Evolutionary conservation across 2,888 invertebrate genomes (phyloP), one percentile per base, ranked within the genome.

Genomic region (Busseola fusca): DNA sequence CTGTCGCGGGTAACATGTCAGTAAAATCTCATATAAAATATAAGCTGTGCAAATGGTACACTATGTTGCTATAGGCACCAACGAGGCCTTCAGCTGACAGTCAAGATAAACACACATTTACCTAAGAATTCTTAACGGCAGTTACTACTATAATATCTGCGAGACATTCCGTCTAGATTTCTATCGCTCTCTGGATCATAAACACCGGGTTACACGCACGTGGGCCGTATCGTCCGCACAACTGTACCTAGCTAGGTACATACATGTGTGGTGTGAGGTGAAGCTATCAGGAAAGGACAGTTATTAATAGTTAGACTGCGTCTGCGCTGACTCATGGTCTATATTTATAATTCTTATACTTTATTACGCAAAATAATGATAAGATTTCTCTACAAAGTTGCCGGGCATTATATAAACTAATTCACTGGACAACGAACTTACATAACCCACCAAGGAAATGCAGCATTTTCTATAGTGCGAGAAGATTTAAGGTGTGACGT

Each of bases 201-300:
- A 69, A 63, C 50, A 75, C 58, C 30, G 21, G 10, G 45, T 25
- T 30, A 25, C 62, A 18, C 62, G 58, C 68, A 74, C 74, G 67
- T 67, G 74, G n/a, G 21, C 57, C 34, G 45, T 58, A 45, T 63
- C 72, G 50, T 45, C 73, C 58, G 14, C 37, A 7, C 14, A 21
- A 18, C 66, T 37, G 7, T 5, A 21, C 18, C 34, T 72, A 56
- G 5, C 10, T 56, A 30, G 1, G 21, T 27, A 54, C 10, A 9
- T 7, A 59, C 21, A 12, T 59, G 40, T 14, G 60, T 27, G 54
- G 18, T 40, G 66, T 25, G 67, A 74, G 34, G 57, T 50, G 68
- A 27, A 68, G 68, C 74, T 74, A 74, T 74, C 74, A 74, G 56
- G 56, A 74, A 74, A 59, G 59, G 73, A 73, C 75, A 74, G 57